A percentile compares a stretch with the other conserved stretches of the same genome.
phyloP scores from a whole-genome alignment of 2,888 invertebrate genomes.

The Epicampocera succincta region DNA sequence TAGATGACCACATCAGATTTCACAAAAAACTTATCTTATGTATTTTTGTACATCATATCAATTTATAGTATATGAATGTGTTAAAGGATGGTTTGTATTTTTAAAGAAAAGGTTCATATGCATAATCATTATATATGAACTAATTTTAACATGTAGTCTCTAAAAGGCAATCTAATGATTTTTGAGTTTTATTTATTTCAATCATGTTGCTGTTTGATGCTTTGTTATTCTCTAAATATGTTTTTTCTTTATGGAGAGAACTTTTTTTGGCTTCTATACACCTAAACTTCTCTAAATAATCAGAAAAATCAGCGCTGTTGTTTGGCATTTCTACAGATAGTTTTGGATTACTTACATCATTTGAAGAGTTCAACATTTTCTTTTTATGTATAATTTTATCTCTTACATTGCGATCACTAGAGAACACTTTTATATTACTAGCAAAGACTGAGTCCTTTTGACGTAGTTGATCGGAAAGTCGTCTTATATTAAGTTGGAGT shows the following conservation, averaged over 20 bases:
- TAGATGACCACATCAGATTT: no score
- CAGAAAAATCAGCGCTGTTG: conserved; percentile 72
- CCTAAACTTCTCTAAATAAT: conserved; percentile 74
- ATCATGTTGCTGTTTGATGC: conserved; percentile 67
- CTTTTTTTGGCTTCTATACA: conserved; percentile 74
- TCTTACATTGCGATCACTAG: conserved; percentile 70
- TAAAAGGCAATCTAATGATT: conserved; percentile 76
- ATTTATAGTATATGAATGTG: no score
- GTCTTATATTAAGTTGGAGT: conserved; percentile 79
- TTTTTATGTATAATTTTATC: conserved; percentile 42
- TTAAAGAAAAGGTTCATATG: no score
- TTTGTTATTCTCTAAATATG: background rate
- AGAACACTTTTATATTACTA: conserved; percentile 66
- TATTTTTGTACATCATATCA: no score
- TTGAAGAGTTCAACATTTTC: conserved; percentile 29
- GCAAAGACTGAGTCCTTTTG: conserved; percentile 55
- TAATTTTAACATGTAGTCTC: conserved; percentile 80
- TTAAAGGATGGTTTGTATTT: no score
- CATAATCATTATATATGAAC: background rate
- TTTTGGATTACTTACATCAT: conserved; percentile 1
- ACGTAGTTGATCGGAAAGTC: conserved; percentile 79
- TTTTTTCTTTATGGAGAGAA: conserved; percentile 32
- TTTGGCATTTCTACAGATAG: background rate
- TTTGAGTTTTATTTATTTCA: conserved; percentile 71
- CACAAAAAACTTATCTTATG: no score